A percentile compares a stretch with the other conserved stretches of the same genome.
Evolutionary conservation across 1,140 invertebrate species (phyloP).

Genomic region (Drosophila carrolli): DNA sequence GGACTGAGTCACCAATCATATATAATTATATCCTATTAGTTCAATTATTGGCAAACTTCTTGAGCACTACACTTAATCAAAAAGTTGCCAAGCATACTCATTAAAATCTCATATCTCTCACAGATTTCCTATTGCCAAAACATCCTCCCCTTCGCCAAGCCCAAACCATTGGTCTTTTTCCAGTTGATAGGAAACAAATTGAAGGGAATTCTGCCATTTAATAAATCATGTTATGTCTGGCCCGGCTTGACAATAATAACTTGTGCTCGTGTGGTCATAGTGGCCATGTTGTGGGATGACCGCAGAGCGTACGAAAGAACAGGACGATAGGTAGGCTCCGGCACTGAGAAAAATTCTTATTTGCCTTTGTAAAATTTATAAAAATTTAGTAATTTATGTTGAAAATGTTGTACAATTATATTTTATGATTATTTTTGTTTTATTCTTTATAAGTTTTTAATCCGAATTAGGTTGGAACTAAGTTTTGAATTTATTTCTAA

Average conservation of each 20-base stretch:
- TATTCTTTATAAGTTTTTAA: too few relatives aligned
- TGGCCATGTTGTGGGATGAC: conserved; percentile 63
- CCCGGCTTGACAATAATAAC: conserved; percentile 81
- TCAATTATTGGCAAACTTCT: conserved; percentile 19
- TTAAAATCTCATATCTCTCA: conserved; percentile 73
- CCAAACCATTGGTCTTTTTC: conserved; percentile 72
- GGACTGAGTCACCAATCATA: background rate
- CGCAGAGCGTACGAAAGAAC: conserved; percentile 30
- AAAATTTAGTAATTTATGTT: too few relatives aligned
- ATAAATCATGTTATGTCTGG: conserved; percentile 82
- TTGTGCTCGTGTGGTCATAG: conserved; percentile 73
- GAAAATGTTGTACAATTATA: background rate
- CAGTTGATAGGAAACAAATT: conserved; percentile 83
- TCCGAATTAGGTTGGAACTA: too few relatives aligned
- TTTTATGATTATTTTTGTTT: too few relatives aligned
- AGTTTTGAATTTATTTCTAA: too few relatives aligned
- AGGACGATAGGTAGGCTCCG: conserved; percentile 56
- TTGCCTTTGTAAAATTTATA: too few relatives aligned
- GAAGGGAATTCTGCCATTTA: conserved; percentile 81
- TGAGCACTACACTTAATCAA: conserved; percentile 25
- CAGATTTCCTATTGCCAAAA: conserved; percentile 36
- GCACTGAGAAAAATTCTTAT: conserved; percentile 2
- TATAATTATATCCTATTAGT: conserved; percentile 11
- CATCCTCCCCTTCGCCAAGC: conserved; percentile 1
- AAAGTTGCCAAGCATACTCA: conserved; percentile 59